A percentile compares a stretch with the other conserved stretches of the same genome.
Evolutionary conservation across 2,888 invertebrate genomes (phyloP).

Genomic region (Lampropteryx suffumata): DNA sequence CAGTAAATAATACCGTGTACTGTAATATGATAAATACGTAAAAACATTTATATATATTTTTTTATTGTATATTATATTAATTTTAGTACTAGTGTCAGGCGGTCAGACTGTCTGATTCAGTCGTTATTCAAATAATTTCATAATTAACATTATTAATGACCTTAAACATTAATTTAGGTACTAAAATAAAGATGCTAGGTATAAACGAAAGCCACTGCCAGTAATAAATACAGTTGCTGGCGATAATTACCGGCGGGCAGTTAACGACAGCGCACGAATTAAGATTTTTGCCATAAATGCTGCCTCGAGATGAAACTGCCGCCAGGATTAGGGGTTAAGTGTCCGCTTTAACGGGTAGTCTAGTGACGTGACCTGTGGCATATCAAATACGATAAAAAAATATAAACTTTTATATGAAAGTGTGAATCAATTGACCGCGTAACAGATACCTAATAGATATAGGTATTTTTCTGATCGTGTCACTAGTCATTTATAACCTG

Average conservation of each 20-base stretch:
- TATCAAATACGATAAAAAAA: slow-evolving; percentile 19
- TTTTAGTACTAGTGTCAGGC: neutral
- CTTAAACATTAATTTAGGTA: too few relatives aligned
- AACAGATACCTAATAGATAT: too few relatives aligned
- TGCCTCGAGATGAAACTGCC: slow-evolving; percentile 70
- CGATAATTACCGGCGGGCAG: slow-evolving; percentile 79
- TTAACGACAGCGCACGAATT: slow-evolving; percentile 78
- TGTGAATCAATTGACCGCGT: too few relatives aligned
- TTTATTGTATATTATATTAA: neutral
- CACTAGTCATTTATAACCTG: too few relatives aligned
- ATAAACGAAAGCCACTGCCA: slow-evolving; percentile 42
- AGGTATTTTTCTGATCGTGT: too few relatives aligned
- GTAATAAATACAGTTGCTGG: slow-evolving; percentile 74
- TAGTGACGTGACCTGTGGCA: slow-evolving; percentile 48
- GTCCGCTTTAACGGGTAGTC: slow-evolving; percentile 77
- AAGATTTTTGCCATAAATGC: slow-evolving; percentile 82
- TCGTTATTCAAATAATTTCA: too few relatives aligned
- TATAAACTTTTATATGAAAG: too few relatives aligned
- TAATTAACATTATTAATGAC: too few relatives aligned
- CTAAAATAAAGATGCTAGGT: neutral
- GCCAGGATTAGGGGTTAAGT: slow-evolving; percentile 81
- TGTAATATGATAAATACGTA: too few relatives aligned
- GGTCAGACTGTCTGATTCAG: too few relatives aligned
- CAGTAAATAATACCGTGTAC: too few relatives aligned
- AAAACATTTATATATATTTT: neutral